Percentiles rank a stretch among this genome's conserved stretches.
Conservation (phyloP, 2,888 invertebrate species). For the Cetonia aurata region DNA sequence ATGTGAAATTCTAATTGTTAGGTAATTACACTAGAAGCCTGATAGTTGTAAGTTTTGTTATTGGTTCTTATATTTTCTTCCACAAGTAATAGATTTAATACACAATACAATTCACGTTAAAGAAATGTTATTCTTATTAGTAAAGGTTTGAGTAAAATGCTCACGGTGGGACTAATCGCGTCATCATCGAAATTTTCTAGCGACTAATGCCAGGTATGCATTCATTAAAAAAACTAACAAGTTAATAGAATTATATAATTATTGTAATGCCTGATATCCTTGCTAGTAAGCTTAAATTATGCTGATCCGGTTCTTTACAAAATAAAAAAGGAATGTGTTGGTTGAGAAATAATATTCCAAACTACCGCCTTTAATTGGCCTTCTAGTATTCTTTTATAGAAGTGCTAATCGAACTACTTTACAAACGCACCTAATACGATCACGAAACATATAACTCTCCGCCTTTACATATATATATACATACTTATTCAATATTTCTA, state of each 20-base stretch:
- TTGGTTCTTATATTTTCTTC: too few species aligned
- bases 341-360: conserved; percentile 7
- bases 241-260: not conserved
- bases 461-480: not conserved
- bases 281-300: conserved; percentile 10
- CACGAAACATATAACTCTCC: conserved; percentile 1
- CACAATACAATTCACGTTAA: too few species aligned
- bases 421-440: not conserved
- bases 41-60: too few species aligned
- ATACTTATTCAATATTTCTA: not conserved
- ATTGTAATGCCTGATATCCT: conserved; percentile 4
- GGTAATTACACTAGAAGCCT: too few species aligned
- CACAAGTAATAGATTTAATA: too few species aligned
- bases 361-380: conserved; percentile 20
- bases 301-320: conserved; percentile 10
- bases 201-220: too few species aligned
- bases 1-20: too few species aligned
- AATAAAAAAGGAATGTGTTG: not conserved
- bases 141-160: too few species aligned
- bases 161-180: too few species aligned
- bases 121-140: too few species aligned
- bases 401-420: conserved; percentile 26
- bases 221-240: too few species aligned
- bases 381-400: conserved; percentile 16
- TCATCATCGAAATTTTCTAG: too few species aligned